Percentiles rank a stretch among this genome's conserved stretches.
Conservation (phyloP, 2,797 vertebrate species). For the Thunnus albacares region DNA sequence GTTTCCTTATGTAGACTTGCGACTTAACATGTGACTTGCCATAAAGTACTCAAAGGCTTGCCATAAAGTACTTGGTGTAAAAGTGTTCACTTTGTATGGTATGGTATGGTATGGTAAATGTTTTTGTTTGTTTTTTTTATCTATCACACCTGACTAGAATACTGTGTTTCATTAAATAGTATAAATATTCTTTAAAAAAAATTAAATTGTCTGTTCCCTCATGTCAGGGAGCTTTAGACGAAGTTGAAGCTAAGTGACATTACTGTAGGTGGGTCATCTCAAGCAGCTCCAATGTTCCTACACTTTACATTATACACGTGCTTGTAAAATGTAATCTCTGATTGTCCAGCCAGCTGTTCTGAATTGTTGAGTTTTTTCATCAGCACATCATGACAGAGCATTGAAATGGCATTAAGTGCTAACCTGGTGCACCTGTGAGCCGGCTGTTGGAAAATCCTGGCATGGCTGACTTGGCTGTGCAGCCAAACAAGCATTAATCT, state of each 20-base stretch:
- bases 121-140: not conserved
- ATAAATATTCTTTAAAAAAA: not conserved
- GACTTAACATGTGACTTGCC: too few relatives aligned
- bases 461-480: slow-evolving; percentile 41
- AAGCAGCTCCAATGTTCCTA: not conserved
- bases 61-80: too few relatives aligned
- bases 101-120: too few relatives aligned
- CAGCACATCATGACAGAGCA: not conserved
- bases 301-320: not conserved
- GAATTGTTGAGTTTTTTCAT: not conserved
- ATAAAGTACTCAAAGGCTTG: too few relatives aligned
- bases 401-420: slow-evolving; percentile 34
- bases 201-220: too few relatives aligned
- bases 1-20: too few relatives aligned
- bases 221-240: not conserved
- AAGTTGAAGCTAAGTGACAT: not conserved
- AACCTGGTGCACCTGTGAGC: slow-evolving; percentile 43
- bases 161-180: not conserved
- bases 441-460: slow-evolving; percentile 49
- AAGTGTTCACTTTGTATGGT: too few relatives aligned
- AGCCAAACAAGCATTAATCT: slow-evolving; percentile 59
- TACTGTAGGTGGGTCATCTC: not conserved
- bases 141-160: not conserved
- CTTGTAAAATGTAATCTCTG: not conserved
- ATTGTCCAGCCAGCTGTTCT: slow-evolving; percentile 8